Conservation (phyloP, 1,140 invertebrate genomes). For the Chrysomallon squamiferum region DNA sequence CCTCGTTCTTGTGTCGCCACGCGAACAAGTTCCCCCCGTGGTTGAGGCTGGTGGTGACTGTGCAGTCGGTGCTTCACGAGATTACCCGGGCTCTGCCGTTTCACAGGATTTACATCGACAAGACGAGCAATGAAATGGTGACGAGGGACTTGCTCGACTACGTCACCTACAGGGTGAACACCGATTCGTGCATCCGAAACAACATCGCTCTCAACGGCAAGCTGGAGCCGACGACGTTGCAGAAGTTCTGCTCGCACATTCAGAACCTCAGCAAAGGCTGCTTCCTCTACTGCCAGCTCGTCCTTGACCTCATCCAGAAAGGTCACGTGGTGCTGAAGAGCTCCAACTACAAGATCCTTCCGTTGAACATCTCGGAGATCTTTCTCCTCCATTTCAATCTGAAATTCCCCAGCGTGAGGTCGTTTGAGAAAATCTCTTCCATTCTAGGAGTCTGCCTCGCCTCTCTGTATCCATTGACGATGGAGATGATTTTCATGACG, state of each 20-base stretch:
- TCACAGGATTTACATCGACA: constrained; percentile 64
- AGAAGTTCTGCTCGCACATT: constrained; percentile 86
- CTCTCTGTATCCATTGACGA: constrained; percentile 82
- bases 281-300: constrained; percentile 89
- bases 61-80: constrained; percentile 83
- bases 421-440: constrained; percentile 79
- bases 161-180: constrained; percentile 80
- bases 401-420: constrained; percentile 84
- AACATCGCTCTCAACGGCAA: constrained; percentile 77
- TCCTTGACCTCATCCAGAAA: constrained; percentile 90
- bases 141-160: constrained; percentile 84
- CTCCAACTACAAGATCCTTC: constrained; percentile 87
- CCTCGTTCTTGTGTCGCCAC: constrained; percentile 85
- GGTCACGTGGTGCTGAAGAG: constrained; percentile 94
- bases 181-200: constrained; percentile 79
- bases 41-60: constrained; percentile 89
- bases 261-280: constrained; percentile 83
- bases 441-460: constrained; percentile 90
- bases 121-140: constrained; percentile 41
- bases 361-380: constrained; percentile 89
- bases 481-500: constrained; percentile 92
- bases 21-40: constrained; percentile 84
- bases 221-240: constrained; percentile 68
- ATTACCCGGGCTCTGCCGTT: constrained; percentile 85
- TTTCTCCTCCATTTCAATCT: constrained; percentile 93